Evolutionary conservation across 2,888 invertebrate species (phyloP).

Genomic region (Zelleria hepariella): DNA sequence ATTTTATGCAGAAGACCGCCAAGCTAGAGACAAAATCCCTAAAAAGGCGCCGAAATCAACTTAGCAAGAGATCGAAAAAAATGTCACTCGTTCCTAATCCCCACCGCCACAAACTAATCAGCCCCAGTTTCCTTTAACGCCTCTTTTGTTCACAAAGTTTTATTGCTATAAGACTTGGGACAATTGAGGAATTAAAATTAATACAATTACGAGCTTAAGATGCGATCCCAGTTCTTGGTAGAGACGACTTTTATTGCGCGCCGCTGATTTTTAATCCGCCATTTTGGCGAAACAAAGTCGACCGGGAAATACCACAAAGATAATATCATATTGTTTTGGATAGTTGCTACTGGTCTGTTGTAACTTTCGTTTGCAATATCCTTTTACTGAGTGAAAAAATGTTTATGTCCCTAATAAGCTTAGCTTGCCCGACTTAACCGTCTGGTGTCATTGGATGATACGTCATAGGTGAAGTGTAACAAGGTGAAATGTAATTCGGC

Average conservation of each 20-base stretch:
- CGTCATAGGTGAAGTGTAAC: no score
- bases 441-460: no score
- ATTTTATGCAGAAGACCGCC: no score
- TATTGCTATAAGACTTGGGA: neutral
- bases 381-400: no score
- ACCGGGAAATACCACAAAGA: neutral
- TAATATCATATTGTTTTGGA: neutral
- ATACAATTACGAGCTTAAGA: neutral
- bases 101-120: neutral
- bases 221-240: neutral
- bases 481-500: no score
- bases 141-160: neutral
- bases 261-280: constrained; percentile 6
- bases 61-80: neutral
- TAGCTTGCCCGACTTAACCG: no score
- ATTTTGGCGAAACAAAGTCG: neutral
- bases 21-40: neutral
- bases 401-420: no score
- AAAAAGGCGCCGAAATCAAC: neutral
- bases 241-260: neutral
- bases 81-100: no score
- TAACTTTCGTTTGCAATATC: neutral
- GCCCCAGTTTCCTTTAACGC: neutral
- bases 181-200: neutral
- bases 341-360: neutral